Percentiles rank a stretch among this genome's conserved stretches.
Evolutionary conservation across 2,888 invertebrate species (phyloP).

Genomic region (Lasioglossum marginatum): DNA sequence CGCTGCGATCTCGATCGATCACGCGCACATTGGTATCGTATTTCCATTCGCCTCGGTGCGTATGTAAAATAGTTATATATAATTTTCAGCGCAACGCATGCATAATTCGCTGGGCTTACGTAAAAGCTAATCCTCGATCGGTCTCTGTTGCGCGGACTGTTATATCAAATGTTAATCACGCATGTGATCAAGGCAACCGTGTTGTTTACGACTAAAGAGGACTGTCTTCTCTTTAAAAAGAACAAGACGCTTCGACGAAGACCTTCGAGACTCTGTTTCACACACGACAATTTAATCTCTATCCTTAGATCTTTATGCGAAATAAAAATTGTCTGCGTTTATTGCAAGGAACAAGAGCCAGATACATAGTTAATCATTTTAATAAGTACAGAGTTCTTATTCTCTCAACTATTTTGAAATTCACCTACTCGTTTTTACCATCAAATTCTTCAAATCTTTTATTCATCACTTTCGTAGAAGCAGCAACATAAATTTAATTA

Average conservation of each 20-base stretch:
- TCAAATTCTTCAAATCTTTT: no score
- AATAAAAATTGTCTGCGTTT: neutral
- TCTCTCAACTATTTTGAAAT: no score
- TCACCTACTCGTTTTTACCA: no score
- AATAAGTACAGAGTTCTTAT: no score
- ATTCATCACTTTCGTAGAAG: no score
- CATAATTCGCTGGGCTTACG: slow-evolving; percentile 45
- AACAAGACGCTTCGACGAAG: neutral
- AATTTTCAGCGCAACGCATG: slow-evolving; percentile 40
- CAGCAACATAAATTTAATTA: no score
- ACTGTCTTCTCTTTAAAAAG: neutral
- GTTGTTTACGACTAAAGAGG: slow-evolving; percentile 27
- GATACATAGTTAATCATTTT: neutral
- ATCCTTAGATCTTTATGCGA: neutral
- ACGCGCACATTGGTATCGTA: neutral
- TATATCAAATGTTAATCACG: slow-evolving; percentile 34
- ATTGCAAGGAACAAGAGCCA: no score
- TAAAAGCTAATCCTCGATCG: slow-evolving; percentile 41
- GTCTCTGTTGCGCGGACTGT: neutral
- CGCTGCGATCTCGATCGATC: neutral
- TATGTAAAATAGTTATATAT: slow-evolving; percentile 44
- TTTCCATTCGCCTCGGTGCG: slow-evolving; percentile 31
- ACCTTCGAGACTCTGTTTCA: neutral
- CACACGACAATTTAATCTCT: neutral
- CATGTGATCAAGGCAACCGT: slow-evolving; percentile 6